A percentile compares a stretch with the other conserved stretches of the same genome.
Conservation (phyloP, 2,113 vertebrate species). For the Apus apus region DNA sequence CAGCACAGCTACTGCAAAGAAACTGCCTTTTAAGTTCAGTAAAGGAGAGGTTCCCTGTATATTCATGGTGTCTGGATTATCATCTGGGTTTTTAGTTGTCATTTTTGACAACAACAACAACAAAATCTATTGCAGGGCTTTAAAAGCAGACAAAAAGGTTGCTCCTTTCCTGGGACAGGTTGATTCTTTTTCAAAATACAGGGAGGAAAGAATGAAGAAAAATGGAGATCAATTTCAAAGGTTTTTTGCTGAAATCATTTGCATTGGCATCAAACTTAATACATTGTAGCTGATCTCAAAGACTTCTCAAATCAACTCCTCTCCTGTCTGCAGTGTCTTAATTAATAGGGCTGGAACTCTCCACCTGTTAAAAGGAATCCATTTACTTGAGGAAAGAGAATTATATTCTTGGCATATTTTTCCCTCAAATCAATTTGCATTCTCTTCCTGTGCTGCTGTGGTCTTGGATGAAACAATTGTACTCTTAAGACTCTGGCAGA, state of each 20-base stretch:
- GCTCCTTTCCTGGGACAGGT: not conserved
- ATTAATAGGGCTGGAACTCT: slow-evolving; percentile 1
- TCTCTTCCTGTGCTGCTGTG: not conserved
- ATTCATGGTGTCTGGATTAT: not conserved
- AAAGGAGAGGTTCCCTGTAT: not conserved
- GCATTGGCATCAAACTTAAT: not conserved
- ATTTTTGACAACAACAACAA: not conserved
- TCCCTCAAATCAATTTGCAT: slow-evolving; percentile 35
- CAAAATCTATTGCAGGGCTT: not conserved
- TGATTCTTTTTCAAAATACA: not conserved
- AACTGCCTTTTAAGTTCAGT: not conserved
- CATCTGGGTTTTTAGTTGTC: not conserved
- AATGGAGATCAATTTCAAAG: not conserved
- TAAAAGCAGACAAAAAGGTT: not conserved
- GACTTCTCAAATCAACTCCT: not conserved
- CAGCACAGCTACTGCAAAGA: not conserved
- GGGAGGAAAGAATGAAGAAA: not conserved
- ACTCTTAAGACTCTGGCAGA: slow-evolving; percentile 34
- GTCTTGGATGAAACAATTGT: slow-evolving; percentile 30
- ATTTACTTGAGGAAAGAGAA: slow-evolving; percentile 36
- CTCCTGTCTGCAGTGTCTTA: slow-evolving; percentile 22
- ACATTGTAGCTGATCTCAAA: not conserved
- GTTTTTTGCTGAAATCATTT: not conserved
- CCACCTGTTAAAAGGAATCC: not conserved
- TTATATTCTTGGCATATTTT: slow-evolving; percentile 52